phyloP scores from a whole-genome alignment of 2,113 vertebrate genomes.

The Tetrao urogallus region DNA sequence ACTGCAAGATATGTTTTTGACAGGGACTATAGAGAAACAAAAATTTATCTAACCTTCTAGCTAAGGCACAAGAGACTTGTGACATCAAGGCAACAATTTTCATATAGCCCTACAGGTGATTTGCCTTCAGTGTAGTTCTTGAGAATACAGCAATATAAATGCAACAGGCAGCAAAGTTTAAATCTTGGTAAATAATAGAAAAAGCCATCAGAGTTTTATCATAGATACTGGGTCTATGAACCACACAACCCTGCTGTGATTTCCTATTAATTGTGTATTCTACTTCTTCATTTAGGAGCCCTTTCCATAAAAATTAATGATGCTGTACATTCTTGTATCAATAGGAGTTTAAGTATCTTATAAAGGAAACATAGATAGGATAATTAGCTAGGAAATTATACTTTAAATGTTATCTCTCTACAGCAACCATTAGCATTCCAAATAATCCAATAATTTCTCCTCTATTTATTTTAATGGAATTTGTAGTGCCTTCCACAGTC shows the following conservation, averaged over 20 bases:
- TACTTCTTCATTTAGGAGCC: not conserved
- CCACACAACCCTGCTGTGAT: not conserved
- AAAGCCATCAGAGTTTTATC: not conserved
- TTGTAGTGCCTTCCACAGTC: not conserved
- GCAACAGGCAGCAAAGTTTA: not conserved
- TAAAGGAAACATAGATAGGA: not conserved
- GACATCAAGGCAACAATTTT: not conserved
- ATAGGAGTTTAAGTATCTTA: not conserved
- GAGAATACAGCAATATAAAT: not conserved
- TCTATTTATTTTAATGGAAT: not conserved
- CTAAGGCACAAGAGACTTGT: not conserved
- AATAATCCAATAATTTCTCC: not conserved
- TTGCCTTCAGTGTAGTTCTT: not conserved
- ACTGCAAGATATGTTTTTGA: not conserved
- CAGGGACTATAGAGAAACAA: not conserved
- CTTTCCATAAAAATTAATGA: not conserved
- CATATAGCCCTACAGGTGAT: not conserved
- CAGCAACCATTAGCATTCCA: not conserved
- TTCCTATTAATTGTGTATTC: not conserved
- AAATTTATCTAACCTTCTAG: not conserved
- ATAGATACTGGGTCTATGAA: not conserved
- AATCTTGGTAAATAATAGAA: not conserved
- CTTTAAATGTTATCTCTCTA: not conserved
- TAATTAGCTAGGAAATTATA: not conserved
- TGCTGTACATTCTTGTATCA: not conserved